These are phyloP conservation scores for Venustaconcha ellipsiformis DNA, from an alignment of 1,140 invertebrate genomes.

Conservation along the genomic window DNA sequence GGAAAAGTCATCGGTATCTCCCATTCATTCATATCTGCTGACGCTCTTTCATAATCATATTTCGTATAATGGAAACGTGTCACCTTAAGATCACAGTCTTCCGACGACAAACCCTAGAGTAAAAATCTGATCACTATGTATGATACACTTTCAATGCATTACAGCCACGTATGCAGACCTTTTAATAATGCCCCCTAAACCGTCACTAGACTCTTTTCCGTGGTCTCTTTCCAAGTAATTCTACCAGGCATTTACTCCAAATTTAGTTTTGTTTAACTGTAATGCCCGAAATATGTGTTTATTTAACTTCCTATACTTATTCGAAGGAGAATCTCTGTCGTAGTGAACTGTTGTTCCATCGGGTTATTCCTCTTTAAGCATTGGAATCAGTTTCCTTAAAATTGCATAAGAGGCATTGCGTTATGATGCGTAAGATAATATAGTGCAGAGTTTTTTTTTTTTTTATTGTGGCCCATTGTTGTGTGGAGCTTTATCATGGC, in stretches of 20 bases:
- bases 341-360: conserved; percentile 31
- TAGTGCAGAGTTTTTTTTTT: conserved; percentile 25
- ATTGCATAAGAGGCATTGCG: conserved; percentile 25
- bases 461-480: conserved; percentile 25
- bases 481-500: conserved; percentile 30
- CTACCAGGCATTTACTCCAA: conserved; percentile 24
- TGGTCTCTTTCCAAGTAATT: conserved; percentile 36
- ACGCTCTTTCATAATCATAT: too few relatives aligned
- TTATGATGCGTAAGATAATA: conserved; percentile 28
- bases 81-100: too few relatives aligned
- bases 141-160: conserved; percentile 22
- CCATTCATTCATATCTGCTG: too few relatives aligned
- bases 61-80: too few relatives aligned
- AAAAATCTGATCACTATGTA: neutral
- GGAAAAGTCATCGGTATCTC: too few relatives aligned
- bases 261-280: conserved; percentile 10
- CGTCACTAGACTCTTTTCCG: conserved; percentile 39
- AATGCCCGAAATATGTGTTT: conserved; percentile 7
- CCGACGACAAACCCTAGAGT: too few relatives aligned
- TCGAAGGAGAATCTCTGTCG: conserved; percentile 33
- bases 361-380: conserved; percentile 9
- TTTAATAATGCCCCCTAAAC: conserved; percentile 32
- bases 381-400: conserved; percentile 12
- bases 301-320: conserved; percentile 28
- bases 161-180: conserved; percentile 30